Conservation (phyloP, 2,797 vertebrate genomes). For the Enteromius fasciolatus region DNA sequence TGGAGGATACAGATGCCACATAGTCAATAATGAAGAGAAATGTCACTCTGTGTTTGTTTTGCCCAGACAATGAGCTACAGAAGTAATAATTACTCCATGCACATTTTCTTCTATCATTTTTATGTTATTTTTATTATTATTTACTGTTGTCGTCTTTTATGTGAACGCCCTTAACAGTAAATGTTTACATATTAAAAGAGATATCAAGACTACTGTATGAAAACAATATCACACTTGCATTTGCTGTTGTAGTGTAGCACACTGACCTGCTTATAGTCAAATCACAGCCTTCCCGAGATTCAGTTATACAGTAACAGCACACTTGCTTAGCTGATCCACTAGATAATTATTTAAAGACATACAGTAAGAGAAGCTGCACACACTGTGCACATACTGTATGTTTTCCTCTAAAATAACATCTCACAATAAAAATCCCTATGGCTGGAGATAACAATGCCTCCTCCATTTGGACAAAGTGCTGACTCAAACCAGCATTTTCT, state of each 20-base stretch:
- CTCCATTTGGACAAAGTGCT: constrained; percentile 5
- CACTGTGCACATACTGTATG: background rate
- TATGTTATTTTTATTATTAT: background rate
- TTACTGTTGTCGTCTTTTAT: too few relatives aligned
- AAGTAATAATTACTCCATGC: constrained; percentile 1
- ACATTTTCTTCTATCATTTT: background rate
- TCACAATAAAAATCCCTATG: background rate
- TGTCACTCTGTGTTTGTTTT: background rate
- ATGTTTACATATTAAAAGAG: background rate
- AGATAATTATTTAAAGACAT: background rate
- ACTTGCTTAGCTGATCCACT: background rate
- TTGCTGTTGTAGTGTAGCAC: background rate
- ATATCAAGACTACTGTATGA: background rate
- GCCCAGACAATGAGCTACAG: background rate
- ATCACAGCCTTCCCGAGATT: constrained; percentile 1
- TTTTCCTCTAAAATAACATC: constrained; percentile 1
- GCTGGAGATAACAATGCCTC: constrained; percentile 10
- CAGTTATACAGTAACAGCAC: background rate
- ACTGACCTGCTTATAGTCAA: background rate
- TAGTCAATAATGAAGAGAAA: constrained; percentile 50
- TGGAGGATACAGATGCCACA: constrained; percentile 27
- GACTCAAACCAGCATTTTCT: constrained; percentile 19
- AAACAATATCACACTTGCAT: background rate
- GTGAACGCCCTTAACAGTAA: background rate
- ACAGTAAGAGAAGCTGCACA: too few relatives aligned